Conservation (phyloP, 2,113 vertebrate genomes). For the Myanophis thanlyinensis region DNA sequence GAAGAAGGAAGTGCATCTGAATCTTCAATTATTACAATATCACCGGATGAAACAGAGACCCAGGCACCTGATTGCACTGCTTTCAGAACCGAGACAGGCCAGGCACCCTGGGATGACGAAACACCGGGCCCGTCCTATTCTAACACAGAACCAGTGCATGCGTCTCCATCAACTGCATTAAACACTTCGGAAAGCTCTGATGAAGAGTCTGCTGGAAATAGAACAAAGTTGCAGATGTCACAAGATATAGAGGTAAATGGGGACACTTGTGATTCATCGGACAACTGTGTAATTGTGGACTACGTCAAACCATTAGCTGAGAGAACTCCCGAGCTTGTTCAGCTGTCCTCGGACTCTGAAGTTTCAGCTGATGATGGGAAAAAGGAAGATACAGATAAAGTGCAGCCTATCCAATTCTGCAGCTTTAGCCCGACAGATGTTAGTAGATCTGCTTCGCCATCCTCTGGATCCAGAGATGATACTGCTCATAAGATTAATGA, state of each 20-base stretch:
- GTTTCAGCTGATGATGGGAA: slow-evolving; percentile 72
- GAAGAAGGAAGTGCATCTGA: slow-evolving; percentile 85
- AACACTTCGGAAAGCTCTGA: slow-evolving; percentile 82
- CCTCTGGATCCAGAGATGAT: slow-evolving; percentile 57
- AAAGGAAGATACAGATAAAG: slow-evolving; percentile 62
- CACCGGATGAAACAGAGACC: slow-evolving; percentile 75
- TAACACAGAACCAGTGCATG: slow-evolving; percentile 66
- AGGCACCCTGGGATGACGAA: slow-evolving; percentile 91
- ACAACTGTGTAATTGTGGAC: slow-evolving; percentile 86
- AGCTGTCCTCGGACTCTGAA: slow-evolving; percentile 88
- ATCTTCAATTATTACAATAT: slow-evolving; percentile 90
- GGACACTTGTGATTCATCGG: slow-evolving; percentile 65
- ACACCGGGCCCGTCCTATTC: slow-evolving; percentile 89
- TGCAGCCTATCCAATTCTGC: slow-evolving; percentile 72
- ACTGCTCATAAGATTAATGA: slow-evolving; percentile 46
- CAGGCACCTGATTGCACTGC: slow-evolving; percentile 57
- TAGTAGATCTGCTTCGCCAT: slow-evolving; percentile 70
- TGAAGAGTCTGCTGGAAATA: slow-evolving; percentile 69
- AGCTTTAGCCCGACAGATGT: slow-evolving; percentile 69
- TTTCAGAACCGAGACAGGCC: slow-evolving; percentile 62
- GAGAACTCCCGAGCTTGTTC: slow-evolving; percentile 91
- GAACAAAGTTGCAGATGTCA: slow-evolving; percentile 33
- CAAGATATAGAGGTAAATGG: slow-evolving; percentile 57
- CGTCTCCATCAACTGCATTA: slow-evolving; percentile 71
- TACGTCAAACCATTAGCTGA: slow-evolving; percentile 87